Conservation (phyloP, 2,888 invertebrate species). For the Linnaemya vulpina region DNA sequence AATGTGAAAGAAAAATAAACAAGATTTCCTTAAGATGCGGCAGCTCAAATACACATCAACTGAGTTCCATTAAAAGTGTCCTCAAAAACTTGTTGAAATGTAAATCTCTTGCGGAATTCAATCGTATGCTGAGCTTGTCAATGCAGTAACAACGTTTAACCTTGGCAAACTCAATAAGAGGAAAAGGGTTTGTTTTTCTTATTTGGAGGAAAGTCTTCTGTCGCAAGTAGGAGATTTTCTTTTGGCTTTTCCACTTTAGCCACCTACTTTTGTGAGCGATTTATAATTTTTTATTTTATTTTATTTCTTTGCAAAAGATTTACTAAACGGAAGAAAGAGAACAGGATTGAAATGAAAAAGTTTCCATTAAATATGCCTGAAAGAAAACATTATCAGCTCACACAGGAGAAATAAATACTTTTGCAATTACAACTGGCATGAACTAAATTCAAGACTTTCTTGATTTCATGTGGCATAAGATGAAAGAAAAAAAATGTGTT, state of each 20-base stretch:
- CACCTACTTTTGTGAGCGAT: not conserved
- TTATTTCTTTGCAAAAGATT: not conserved
- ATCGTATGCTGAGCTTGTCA: conserved; percentile 36
- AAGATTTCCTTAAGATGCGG: too few species aligned
- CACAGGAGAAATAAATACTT: too few species aligned
- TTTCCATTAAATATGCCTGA: not conserved
- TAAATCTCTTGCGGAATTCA: conserved; percentile 38
- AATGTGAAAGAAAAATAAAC: too few species aligned
- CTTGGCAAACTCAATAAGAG: not conserved
- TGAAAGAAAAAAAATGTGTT: not conserved
- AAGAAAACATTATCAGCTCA: too few species aligned
- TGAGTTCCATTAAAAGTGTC: conserved; percentile 1
- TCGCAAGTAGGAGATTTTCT: too few species aligned
- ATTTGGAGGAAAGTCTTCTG: not conserved
- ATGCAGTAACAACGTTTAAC: not conserved
- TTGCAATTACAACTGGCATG: not conserved
- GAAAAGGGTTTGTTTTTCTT: not conserved
- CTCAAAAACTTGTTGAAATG: conserved; percentile 31
- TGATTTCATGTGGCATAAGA: not conserved
- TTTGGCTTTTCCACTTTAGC: not conserved
- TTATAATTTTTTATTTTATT: not conserved
- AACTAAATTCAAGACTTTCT: not conserved
- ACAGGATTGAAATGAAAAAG: not conserved
- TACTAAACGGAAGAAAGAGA: not conserved
- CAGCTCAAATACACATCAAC: too few species aligned